A percentile compares a stretch with the other conserved stretches of the same genome.
These are phyloP conservation scores for Pinna nobilis DNA, from an alignment of 1,140 invertebrate species.

Conservation along the genomic window DNA sequence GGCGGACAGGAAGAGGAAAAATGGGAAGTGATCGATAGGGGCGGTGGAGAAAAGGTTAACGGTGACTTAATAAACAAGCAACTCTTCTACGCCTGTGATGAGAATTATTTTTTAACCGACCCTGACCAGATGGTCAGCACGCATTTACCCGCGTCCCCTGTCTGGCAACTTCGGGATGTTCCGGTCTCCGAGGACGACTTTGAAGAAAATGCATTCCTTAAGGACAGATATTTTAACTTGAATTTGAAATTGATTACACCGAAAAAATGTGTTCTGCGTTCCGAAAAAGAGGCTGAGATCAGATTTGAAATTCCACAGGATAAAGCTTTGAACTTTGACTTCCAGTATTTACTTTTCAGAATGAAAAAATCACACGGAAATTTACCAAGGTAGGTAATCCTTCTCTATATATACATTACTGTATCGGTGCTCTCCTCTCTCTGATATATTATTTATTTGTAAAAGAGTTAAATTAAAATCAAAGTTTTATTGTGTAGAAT, in stretches of 20 bases:
- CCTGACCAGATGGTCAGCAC: constrained; percentile 76
- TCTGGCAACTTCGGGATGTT: constrained; percentile 57
- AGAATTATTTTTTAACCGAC: constrained; percentile 77
- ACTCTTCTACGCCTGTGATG: constrained; percentile 67
- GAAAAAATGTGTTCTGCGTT: constrained; percentile 44
- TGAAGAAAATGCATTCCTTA: constrained; percentile 61
- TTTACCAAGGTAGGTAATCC: constrained; percentile 28
- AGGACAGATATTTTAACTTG: constrained; percentile 62
- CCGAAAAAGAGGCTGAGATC: constrained; percentile 51
- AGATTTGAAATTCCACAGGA: constrained; percentile 50
- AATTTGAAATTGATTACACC: constrained; percentile 52
- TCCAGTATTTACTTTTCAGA: constrained; percentile 59
- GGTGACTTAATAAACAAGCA: constrained; percentile 39
- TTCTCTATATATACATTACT: neutral
- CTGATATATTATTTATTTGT: neutral
- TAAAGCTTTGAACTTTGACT: constrained; percentile 47
- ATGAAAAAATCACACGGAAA: constrained; percentile 36
- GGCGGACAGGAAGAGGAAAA: constrained; percentile 32
- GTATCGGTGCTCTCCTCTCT: too few relatives aligned
- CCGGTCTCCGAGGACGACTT: constrained; percentile 53
- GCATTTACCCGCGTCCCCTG: constrained; percentile 74
- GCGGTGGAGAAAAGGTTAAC: constrained; percentile 42
- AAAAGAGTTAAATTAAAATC: neutral
- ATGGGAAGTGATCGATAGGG: constrained; percentile 30
- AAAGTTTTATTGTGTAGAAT: too few relatives aligned